These are phyloP conservation scores for Crenuchus spilurus DNA, from an alignment of 2,797 vertebrate species.

Conservation along the genomic window DNA sequence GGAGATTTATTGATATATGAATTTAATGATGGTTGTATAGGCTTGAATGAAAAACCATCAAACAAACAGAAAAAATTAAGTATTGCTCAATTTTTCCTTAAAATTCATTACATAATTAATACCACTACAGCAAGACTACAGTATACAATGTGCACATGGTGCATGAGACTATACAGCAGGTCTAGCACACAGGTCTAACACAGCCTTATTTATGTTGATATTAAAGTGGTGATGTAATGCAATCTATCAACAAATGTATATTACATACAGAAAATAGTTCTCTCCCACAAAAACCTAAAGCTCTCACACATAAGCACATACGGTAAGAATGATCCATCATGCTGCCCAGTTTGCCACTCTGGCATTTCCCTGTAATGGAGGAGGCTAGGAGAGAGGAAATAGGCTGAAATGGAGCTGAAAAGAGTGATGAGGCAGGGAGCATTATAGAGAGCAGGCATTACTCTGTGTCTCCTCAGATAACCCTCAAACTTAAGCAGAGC, in stretches of 20 bases:
- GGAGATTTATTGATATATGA: no score
- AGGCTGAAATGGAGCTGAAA: constrained; percentile 40
- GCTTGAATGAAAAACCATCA: no score
- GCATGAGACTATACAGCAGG: neutral
- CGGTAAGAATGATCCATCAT: constrained; percentile 19
- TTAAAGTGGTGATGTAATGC: constrained; percentile 1
- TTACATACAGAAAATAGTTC: neutral
- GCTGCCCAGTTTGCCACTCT: constrained; percentile 15
- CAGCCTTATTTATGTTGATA: neutral
- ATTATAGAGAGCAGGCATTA: constrained; percentile 18
- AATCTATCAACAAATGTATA: neutral
- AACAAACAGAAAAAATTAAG: no score
- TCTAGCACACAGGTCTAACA: neutral
- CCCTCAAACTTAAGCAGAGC: constrained; percentile 23
- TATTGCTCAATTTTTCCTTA: no score
- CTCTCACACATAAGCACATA: neutral
- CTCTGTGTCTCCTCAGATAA: constrained; percentile 32
- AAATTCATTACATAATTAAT: no score
- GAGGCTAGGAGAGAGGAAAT: constrained; percentile 27
- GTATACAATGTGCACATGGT: neutral
- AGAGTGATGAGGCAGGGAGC: constrained; percentile 16
- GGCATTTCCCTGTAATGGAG: neutral
- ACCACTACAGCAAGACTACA: no score
- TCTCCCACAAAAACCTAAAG: neutral
- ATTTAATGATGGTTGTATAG: no score